Evolutionary conservation across 2,113 vertebrate genomes (phyloP).

Genomic region (Tonatia bakeri): DNA sequence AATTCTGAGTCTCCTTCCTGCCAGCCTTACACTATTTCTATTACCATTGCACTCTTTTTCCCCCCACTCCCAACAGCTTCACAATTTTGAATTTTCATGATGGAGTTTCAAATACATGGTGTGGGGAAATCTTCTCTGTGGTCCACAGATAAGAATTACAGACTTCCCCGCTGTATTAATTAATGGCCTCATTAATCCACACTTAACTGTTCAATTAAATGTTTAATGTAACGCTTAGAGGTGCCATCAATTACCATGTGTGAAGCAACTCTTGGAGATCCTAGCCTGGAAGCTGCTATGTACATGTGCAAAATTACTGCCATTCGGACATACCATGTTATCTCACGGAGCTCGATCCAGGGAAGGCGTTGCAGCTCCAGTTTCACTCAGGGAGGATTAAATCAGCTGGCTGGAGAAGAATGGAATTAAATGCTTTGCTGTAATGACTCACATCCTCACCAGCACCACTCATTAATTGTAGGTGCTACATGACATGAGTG

Average conservation of each 20-base stretch:
- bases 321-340: constrained; percentile 48
- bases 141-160: constrained; percentile 73
- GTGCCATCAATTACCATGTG: constrained; percentile 75
- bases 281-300: constrained; percentile 59
- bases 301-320: constrained; percentile 56
- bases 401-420: constrained; percentile 59
- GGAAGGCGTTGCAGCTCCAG: constrained; percentile 11
- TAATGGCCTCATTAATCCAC: constrained; percentile 77
- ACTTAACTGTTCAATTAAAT: constrained; percentile 80
- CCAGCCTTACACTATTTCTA: not conserved
- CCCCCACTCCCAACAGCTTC: not conserved
- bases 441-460: constrained; percentile 70
- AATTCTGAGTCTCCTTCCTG: not conserved
- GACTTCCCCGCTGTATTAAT: constrained; percentile 75
- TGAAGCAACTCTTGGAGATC: constrained; percentile 66
- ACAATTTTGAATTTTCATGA: constrained; percentile 42
- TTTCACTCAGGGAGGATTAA: constrained; percentile 62
- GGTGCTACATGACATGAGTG: constrained; percentile 68
- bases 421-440: constrained; percentile 68
- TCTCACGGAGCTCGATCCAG: constrained; percentile 51
- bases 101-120: constrained; percentile 51
- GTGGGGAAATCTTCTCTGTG: constrained; percentile 65
- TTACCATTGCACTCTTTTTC: not conserved
- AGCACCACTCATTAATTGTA: constrained; percentile 72
- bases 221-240: constrained; percentile 78